A percentile compares a stretch with the other conserved stretches of the same genome.
phyloP scores from a whole-genome alignment of 2,113 vertebrate genomes.

The Actenoides lindsayi region DNA sequence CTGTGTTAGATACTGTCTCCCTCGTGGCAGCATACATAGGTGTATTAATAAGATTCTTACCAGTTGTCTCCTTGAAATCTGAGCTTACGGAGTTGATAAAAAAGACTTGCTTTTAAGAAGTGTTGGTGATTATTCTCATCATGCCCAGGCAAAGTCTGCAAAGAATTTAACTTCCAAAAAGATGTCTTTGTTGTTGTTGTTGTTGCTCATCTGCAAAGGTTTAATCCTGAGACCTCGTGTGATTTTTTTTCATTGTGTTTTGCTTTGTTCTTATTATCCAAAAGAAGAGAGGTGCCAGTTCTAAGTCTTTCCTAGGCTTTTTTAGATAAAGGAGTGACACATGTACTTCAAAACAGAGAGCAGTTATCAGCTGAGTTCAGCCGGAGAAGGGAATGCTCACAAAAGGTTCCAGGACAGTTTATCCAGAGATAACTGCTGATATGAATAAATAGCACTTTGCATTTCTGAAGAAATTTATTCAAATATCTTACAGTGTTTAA shows the following conservation, averaged over 20 bases:
- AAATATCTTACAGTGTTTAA: neutral
- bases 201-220: neutral
- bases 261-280: neutral
- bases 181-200: neutral
- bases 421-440: slow-evolving; percentile 15
- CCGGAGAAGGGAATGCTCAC: neutral
- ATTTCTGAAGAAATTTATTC: slow-evolving; percentile 44
- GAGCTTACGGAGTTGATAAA: neutral
- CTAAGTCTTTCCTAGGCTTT: neutral
- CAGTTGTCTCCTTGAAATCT: slow-evolving; percentile 4
- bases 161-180: neutral
- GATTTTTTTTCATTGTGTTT: neutral
- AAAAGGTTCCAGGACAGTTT: slow-evolving; percentile 39
- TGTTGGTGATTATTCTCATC: neutral
- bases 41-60: slow-evolving; percentile 30
- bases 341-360: slow-evolving; percentile 23
- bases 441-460: neutral
- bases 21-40: neutral
- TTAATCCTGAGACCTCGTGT: neutral
- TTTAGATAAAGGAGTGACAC: neutral
- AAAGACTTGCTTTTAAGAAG: neutral
- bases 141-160: neutral
- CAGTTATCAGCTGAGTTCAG: slow-evolving; percentile 14
- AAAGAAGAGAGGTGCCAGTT: neutral
- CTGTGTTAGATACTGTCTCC: slow-evolving; percentile 12